Base-by-base conservation (phyloP, 2,797 vertebrate genomes). In the Malacoctenus gilli region DNA sequence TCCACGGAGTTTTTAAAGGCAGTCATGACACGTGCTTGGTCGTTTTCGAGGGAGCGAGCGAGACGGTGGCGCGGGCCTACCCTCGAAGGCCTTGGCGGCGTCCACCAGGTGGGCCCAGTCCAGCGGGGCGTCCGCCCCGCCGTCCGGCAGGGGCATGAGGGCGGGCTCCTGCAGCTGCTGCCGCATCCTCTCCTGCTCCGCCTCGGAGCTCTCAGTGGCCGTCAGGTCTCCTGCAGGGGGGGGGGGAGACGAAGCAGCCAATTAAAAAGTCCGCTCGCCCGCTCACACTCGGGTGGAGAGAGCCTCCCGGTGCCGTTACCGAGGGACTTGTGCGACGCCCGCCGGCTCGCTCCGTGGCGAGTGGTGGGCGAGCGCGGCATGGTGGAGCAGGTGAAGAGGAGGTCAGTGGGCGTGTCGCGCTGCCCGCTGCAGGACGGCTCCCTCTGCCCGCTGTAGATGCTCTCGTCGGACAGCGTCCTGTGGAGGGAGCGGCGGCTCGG, bases 41-140 rank as follows among this genome's bases (percentile, higher is more conserved):
- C n/a, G n/a, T n/a, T n/a, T n/a, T n/a, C n/a, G n/a, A n/a, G n/a
- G n/a, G n/a, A n/a, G n/a, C n/a, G n/a, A n/a, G n/a, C n/a, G n/a
- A n/a, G n/a, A n/a, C n/a, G n/a, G n/a, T n/a, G n/a, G n/a, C n/a
- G n/a, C n/a, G 36, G 32, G 28, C 61, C 39, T 86, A 98, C 96
- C 95, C 87, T 99, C 97, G 69, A 97, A 99, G 40, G 96, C 95
- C 88, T 96, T 97, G 85, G 97, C 96, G 20, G 96, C 96, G 46
- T 97, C 94, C 52, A 98, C 97, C 78, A 98, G 87, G 82, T 97
- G 95, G 76, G 95, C 95, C 97, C 97, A 99, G 75, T 99, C 95
- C 76, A 99, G 89, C 15, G 95, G 94, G 3, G 93, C 89, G 77
- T 96, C 95, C 3, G 94, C 88, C 57, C 94, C 95, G 14, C 92